Percentiles rank a stretch among this genome's conserved stretches.
Evolutionary conservation across 2,113 vertebrate genomes (phyloP).

Genomic region (Ornithorhynchus anatinus): DNA sequence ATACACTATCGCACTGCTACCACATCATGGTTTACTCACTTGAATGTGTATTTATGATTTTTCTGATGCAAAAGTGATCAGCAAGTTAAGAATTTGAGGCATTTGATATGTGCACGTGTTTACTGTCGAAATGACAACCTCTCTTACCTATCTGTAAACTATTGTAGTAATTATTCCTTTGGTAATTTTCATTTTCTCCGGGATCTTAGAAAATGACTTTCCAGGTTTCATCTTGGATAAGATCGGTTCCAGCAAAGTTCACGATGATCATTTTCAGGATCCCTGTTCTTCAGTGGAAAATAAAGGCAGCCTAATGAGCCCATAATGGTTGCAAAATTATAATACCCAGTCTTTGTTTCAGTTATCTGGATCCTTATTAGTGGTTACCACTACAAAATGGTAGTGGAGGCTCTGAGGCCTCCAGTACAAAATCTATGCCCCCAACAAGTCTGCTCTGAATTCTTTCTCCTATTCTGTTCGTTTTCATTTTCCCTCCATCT

Average conservation of each 20-base stretch:
- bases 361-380: not conserved
- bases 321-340: not conserved
- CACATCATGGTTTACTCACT: constrained; percentile 26
- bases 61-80: constrained; percentile 26
- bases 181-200: constrained; percentile 61
- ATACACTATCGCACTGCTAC: constrained; percentile 18
- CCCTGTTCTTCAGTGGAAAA: not conserved
- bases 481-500: not conserved
- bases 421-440: not conserved
- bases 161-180: constrained; percentile 48
- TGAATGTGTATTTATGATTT: constrained; percentile 35
- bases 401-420: not conserved
- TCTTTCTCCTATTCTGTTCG: too few relatives aligned
- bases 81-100: constrained; percentile 13
- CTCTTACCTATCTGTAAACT: constrained; percentile 24
- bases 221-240: constrained; percentile 5
- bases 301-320: too few relatives aligned
- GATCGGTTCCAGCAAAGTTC: not conserved
- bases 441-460: not conserved
- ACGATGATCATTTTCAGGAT: not conserved
- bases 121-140: constrained; percentile 41
- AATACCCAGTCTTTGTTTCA: not conserved
- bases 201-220: constrained; percentile 34
- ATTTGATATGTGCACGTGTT: constrained; percentile 18
- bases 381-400: not conserved